Evolutionary conservation across 2,888 invertebrate species (phyloP).

Genomic region (Agonum fuliginosum): DNA sequence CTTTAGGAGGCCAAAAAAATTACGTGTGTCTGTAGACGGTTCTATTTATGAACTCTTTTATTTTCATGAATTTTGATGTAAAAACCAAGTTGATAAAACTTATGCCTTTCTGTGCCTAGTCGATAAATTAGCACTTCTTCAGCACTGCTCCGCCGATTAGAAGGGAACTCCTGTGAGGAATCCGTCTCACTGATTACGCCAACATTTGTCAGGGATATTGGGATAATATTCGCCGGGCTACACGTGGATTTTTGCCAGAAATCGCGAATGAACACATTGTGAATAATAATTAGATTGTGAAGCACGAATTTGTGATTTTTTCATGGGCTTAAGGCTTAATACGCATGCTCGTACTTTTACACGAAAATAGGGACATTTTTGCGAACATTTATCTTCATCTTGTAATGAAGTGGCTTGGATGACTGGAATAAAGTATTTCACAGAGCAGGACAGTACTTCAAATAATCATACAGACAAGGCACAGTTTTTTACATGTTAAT

Average conservation of each 20-base stretch:
- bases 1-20: too few species aligned
- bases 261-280: conserved; percentile 29
- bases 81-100: too few species aligned
- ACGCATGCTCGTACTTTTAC: conserved; percentile 16
- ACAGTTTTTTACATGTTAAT: too few species aligned
- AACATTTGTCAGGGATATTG: conserved; percentile 52
- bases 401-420: neutral
- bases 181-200: conserved; percentile 48
- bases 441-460: neutral
- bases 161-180: too few species aligned
- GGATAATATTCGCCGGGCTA: conserved; percentile 50
- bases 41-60: too few species aligned
- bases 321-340: neutral
- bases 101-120: too few species aligned
- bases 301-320: conserved; percentile 21
- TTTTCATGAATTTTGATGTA: too few species aligned
- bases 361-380: neutral
- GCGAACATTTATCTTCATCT: conserved; percentile 30
- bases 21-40: too few species aligned
- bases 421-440: neutral
- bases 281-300: conserved; percentile 46
- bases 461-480: too few species aligned
- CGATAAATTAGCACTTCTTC: too few species aligned
- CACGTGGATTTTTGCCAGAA: conserved; percentile 41
- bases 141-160: too few species aligned